A percentile compares a stretch with the other conserved stretches of the same genome.
Evolutionary conservation across 2,797 vertebrate species (phyloP).

Genomic region (Takifugu ocellatus): DNA sequence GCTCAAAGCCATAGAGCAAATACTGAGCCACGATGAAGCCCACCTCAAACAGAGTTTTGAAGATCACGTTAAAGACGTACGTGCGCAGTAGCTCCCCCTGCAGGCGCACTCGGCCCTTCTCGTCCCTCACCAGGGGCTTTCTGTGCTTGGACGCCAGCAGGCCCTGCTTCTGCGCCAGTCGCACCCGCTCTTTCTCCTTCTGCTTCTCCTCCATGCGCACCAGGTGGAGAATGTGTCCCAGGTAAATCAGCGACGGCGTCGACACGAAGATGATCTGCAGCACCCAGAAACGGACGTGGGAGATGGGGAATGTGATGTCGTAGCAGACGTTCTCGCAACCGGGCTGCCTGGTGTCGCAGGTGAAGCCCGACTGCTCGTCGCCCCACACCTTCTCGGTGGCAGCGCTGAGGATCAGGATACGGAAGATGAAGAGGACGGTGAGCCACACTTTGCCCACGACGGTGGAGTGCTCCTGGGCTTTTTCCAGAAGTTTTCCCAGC

Average conservation of each 20-base stretch:
- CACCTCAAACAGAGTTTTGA: conserved; percentile 86
- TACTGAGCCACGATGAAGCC: conserved; percentile 86
- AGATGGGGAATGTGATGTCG: conserved; percentile 87
- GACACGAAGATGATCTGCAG: conserved; percentile 92
- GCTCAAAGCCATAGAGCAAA: conserved; percentile 81
- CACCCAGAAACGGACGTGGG: conserved; percentile 88
- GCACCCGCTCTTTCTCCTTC: conserved; percentile 31
- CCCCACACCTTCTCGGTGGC: conserved; percentile 88
- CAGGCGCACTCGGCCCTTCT: conserved; percentile 72
- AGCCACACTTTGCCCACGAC: conserved; percentile 90
- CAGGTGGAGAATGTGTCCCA: conserved; percentile 86
- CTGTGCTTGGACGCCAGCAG: conserved; percentile 50
- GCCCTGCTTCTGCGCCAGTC: conserved; percentile 41
- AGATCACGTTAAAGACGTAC: conserved; percentile 81
- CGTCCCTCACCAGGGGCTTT: conserved; percentile 57
- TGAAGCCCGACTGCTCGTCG: conserved; percentile 84
- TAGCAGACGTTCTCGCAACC: conserved; percentile 90
- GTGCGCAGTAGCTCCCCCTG: conserved; percentile 82
- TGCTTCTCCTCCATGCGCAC: conserved; percentile 83
- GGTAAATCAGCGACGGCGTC: conserved; percentile 84
- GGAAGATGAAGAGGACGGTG: conserved; percentile 85
- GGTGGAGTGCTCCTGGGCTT: conserved; percentile 85
- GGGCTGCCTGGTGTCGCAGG: conserved; percentile 86
- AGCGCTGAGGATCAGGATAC: conserved; percentile 82
- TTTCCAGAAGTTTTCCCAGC: conserved; percentile 84